Evolutionary conservation across 2,113 vertebrate genomes (phyloP), one percentile per base, ranked within the genome.

Genomic region (Amia ocellicauda): DNA sequence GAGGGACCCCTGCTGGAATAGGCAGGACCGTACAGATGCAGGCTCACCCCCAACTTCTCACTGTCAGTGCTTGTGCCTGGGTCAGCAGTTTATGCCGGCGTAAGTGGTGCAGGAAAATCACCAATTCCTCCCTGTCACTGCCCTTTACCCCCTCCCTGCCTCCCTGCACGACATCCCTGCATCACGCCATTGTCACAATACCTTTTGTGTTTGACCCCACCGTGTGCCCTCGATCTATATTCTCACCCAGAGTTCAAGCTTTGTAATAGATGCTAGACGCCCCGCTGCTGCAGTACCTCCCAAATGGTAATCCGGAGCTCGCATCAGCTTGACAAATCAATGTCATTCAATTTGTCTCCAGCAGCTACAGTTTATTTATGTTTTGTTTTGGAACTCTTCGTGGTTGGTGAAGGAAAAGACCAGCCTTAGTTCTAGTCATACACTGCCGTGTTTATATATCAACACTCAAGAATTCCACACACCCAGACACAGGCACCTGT

Each of bases 51-150:
- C 80, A 70, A 23, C 69, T 77, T 75, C 63, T 79, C 69, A 73
- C 75, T 62, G 73, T 78, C 74, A 76, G 69, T 70, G 65, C 72
- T 69, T 80, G 80, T 71, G 60, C 76, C 67, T 80, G 80, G 80
- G 74, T 78, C 78, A 78, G 76, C 76, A 70, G 76, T 71, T 70
- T 82, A 47, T 82, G 78, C 41, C 72, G 41, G 60, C 67, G 78
- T 80, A 77, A 82, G 78, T 80, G 72, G 63, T 60, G 67, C 47
- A 61, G 54, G 53, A 64, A 56, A 45, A 63, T 31, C 60, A 62
- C 40, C 41, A 19, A 17, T 19, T 42, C 19, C 31, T 50, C 42
- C 42, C 43, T 10, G 11, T 10, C 5, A 26, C 20, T 16, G 26
- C 23, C 26, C 24, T 20, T n/a, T 19, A 19, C 19, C 29, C 56